Percentiles rank a stretch among this genome's conserved stretches.
phyloP scores from a whole-genome alignment of 2,797 vertebrate species.

The Cyclura pinguis region DNA sequence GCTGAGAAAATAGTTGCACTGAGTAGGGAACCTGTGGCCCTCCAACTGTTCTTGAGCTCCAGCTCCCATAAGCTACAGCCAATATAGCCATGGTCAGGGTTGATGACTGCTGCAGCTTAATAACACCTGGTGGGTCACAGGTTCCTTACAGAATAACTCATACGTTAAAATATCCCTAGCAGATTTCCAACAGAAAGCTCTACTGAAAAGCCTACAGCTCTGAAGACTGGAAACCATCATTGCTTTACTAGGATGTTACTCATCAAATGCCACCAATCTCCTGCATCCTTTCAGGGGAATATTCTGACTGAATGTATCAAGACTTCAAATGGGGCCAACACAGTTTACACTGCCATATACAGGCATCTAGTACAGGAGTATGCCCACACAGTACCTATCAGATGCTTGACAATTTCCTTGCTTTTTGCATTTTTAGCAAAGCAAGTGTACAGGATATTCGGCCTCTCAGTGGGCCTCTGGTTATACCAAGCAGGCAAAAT shows the following conservation, averaged over 20 bases:
- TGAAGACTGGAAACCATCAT: not conserved
- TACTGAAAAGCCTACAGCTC: not conserved
- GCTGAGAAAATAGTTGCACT: too few relatives aligned
- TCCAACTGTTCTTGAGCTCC: too few relatives aligned
- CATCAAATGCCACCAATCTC: constrained; percentile 54
- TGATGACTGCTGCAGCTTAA: not conserved
- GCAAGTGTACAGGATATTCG: not conserved
- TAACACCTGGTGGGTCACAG: not conserved
- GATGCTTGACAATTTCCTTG: not conserved
- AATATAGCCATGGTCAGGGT: not conserved
- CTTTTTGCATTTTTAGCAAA: not conserved
- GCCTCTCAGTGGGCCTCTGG: not conserved
- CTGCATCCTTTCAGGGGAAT: not conserved
- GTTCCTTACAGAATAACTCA: not conserved
- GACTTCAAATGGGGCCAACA: not conserved
- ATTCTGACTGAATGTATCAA: constrained; percentile 32
- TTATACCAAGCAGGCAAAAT: not conserved
- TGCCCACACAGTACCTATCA: too few relatives aligned
- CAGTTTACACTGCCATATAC: not conserved
- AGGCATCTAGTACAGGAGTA: too few relatives aligned
- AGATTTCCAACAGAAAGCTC: not conserved
- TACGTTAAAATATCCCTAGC: not conserved
- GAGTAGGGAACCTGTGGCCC: too few relatives aligned
- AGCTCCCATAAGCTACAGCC: too few relatives aligned
- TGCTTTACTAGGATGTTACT: constrained; percentile 50